Base-by-base conservation (phyloP, 2,888 invertebrate species). In the Homarus gammarus region DNA sequence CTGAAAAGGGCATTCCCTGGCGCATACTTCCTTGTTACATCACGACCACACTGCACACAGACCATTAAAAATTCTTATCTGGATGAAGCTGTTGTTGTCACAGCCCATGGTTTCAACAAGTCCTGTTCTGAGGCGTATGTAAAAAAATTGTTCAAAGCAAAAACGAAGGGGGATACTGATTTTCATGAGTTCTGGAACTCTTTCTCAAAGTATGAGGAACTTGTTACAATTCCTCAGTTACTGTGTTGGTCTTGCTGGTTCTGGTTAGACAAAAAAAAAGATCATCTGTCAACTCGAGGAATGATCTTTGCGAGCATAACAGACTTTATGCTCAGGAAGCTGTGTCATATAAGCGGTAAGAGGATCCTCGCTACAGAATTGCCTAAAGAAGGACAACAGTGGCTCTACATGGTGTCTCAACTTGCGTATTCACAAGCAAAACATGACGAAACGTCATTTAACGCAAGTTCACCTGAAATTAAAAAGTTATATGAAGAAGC, bases 221-320 rank as follows among this genome's bases (percentile, higher is more conserved):
- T 81, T 15, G 15, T 81, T 18, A 64, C 56, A 5, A 81, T 61
- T 18, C 81, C 81, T 1, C 81, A 81, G 36, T 38, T 81, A 22
- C n/a, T 79, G 64, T 79, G 79, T 36, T 79, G 79, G 79, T 38
- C 38, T 33, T 61, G 36, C 22, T 79, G 79, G 79, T 61, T 61
- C 79, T 79, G 79, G 79, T 1, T 56, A 61, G 79, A 79, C 22
- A 15, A 79, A 22, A 61, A 61, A 6, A 36, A 15, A 12, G 15
- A 36, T 12, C 61, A 61, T 8, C 61, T 79, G 36, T 27, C 56
- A 33, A 79, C 79, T 8, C 33, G 56, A 22, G 61, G 79, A 22
- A 79, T 36, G 51, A 27, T 61, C 22, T 79, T 79, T 38, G 61
- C 33, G 8, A 61, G n/a, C 15, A 56, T 79, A 5, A 79, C 79